phyloP scores from a whole-genome alignment of 1,140 invertebrate genomes.

The silkworm (Bombyx mori) region ASM3026992v2 NC_085134.1:1885001-1885500 shows the following conservation, averaged over 20 bases:
- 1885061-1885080: too few species aligned
- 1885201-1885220: too few species aligned
- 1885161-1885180: too few species aligned
- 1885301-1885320: conserved; percentile 88
- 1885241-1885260: too few species aligned
- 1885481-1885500: conserved; percentile 94
- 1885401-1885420: conserved; percentile 86
- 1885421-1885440: conserved; percentile 76
- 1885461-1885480: conserved; percentile 99
- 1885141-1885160: conserved; percentile 34
- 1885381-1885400: conserved; percentile 96
- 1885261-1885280: conserved; percentile 4
- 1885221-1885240: too few species aligned
- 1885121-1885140: too few species aligned
- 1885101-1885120: too few species aligned
- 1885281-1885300: conserved; percentile 86
- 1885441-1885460: conserved; percentile 96
- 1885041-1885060: too few species aligned
- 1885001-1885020: too few species aligned
- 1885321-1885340: conserved; percentile 87
- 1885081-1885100: too few species aligned
- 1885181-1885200: too few species aligned
- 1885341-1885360: conserved; percentile 92
- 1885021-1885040: too few species aligned
- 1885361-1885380: conserved; percentile 93